phyloP scores from a whole-genome alignment of 2,113 vertebrate genomes.

The Crotalus tigris region DNA sequence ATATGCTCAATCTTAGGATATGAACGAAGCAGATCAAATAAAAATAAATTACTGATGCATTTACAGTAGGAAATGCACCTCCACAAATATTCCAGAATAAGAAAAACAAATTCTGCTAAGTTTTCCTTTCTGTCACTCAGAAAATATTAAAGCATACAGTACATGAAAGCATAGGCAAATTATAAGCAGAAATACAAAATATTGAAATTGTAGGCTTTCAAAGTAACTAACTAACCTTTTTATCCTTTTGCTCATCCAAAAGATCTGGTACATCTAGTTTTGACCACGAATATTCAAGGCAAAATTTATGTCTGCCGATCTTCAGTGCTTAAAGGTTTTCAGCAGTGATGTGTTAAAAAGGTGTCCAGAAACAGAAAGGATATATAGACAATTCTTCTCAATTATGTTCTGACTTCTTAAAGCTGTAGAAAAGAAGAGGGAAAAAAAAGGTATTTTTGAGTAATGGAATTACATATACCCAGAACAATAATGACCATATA shows the following conservation, averaged over 20 bases:
- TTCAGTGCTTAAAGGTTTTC: conserved; percentile 32
- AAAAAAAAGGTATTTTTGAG: conserved; percentile 7
- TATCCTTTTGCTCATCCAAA: conserved; percentile 64
- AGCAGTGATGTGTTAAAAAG: conserved; percentile 26
- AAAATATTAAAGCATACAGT: background rate
- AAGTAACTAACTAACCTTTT: conserved; percentile 69
- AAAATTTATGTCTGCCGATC: conserved; percentile 22
- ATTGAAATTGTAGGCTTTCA: conserved; percentile 17
- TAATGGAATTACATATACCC: background rate
- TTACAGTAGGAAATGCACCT: background rate
- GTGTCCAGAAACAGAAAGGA: conserved; percentile 34
- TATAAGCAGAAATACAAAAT: conserved; percentile 4
- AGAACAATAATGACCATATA: background rate
- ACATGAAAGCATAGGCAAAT: background rate
- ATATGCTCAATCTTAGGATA: background rate
- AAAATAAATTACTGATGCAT: background rate
- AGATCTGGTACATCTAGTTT: conserved; percentile 33
- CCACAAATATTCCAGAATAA: background rate
- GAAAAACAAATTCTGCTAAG: background rate
- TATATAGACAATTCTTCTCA: conserved; percentile 39
- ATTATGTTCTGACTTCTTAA: background rate
- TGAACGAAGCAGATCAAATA: background rate
- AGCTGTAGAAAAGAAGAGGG: conserved; percentile 55
- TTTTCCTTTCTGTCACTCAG: background rate
- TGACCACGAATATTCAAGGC: conserved; percentile 41